phyloP scores from a whole-genome alignment of 2,113 vertebrate species.

The Sturnus vulgaris region DNA sequence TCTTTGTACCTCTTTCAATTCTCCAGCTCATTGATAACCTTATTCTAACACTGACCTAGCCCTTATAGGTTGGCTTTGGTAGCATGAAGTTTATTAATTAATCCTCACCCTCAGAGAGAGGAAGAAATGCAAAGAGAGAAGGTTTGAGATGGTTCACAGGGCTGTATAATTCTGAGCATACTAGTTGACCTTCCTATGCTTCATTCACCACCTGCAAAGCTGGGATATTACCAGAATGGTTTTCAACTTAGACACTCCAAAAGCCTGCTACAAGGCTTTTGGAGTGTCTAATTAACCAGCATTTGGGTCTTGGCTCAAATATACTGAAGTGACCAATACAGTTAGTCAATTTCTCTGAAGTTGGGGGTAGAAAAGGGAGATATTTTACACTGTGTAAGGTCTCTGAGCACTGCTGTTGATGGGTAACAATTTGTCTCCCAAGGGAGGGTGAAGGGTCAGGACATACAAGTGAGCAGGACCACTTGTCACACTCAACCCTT shows the following conservation, averaged over 20 bases:
- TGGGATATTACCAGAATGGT: background rate
- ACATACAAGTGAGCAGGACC: background rate
- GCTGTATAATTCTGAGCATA: background rate
- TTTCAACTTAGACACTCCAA: background rate
- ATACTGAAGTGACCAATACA: background rate
- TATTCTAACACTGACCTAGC: background rate
- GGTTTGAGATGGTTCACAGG: background rate
- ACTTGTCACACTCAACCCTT: background rate
- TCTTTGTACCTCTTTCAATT: background rate
- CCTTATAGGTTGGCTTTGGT: background rate
- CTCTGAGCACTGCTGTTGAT: accelerated
- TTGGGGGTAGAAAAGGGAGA: background rate
- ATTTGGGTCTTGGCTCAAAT: background rate
- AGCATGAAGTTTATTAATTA: background rate
- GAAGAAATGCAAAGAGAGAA: background rate
- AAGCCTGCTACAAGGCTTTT: background rate
- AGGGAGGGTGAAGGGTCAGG: background rate
- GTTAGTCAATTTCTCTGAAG: background rate
- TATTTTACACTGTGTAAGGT: background rate
- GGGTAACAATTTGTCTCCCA: background rate
- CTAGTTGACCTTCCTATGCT: background rate
- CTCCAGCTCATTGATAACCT: background rate
- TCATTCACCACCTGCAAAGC: background rate
- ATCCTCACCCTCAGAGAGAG: background rate
- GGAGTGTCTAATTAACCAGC: background rate